Conservation (phyloP, 1,140 invertebrate species). For the Atopsyche davidsoni region DNA sequence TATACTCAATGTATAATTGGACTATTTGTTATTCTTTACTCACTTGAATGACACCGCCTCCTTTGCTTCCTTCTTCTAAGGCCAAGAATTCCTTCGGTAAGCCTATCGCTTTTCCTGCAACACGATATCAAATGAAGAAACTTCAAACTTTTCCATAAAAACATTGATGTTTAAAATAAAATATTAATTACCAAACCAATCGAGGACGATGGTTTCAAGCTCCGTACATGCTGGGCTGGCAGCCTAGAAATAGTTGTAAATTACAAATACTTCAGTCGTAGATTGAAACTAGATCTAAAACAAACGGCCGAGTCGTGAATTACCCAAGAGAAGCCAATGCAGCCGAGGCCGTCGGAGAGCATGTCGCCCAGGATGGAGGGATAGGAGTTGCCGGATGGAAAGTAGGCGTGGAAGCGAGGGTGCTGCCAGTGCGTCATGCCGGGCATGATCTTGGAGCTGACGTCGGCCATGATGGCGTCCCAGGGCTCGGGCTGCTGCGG, state of each 20-base stretch:
- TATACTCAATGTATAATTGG: conserved; percentile 2
- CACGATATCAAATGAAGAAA: conserved; percentile 16
- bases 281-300: conserved; percentile 1
- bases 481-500: conserved; percentile 84
- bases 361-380: conserved; percentile 98
- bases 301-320: conserved; percentile 25
- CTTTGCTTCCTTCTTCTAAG: conserved; percentile 72
- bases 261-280: conserved; percentile 8
- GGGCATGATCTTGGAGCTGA: conserved; percentile 96
- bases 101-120: conserved; percentile 78
- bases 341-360: conserved; percentile 91
- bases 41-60: conserved; percentile 91
- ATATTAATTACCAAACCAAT: conserved; percentile 84
- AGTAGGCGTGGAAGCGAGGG: conserved; percentile 97
- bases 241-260: conserved; percentile 57
- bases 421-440: conserved; percentile 99
- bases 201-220: conserved; percentile 91
- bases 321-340: conserved; percentile 98
- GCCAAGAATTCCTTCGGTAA: conserved; percentile 83
- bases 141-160: conserved; percentile 2
- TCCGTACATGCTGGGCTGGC: conserved; percentile 97
- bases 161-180: background rate
- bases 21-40: too few relatives aligned
- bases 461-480: conserved; percentile 89
- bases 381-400: conserved; percentile 95